Conservation (phyloP, 2,797 vertebrate genomes). For the Hephaestus fuliginosus region DNA sequence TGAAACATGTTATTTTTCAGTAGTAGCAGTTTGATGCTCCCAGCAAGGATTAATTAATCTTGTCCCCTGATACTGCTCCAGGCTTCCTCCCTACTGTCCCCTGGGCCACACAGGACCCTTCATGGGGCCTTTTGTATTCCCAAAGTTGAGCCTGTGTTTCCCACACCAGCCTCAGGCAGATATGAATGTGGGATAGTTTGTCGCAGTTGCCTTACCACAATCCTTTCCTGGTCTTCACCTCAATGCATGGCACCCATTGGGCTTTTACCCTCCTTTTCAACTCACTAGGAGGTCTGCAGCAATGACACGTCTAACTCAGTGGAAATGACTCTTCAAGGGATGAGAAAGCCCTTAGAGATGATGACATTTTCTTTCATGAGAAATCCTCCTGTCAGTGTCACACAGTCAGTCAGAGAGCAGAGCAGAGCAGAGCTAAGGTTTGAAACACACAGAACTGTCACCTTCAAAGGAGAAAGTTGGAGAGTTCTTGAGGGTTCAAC, state of each 20-base stretch:
- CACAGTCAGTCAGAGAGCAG: conserved; percentile 55
- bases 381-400: conserved; percentile 60
- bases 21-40: conserved; percentile 42
- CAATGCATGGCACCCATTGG: conserved; percentile 37
- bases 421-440: conserved; percentile 41
- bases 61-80: conserved; percentile 21
- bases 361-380: conserved; percentile 64
- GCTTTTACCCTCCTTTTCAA: conserved; percentile 69
- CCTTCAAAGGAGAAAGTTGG: conserved; percentile 65
- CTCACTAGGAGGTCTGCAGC: conserved; percentile 60
- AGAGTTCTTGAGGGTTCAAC: conserved; percentile 37
- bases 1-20: conserved; percentile 34
- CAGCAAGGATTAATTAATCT: conserved; percentile 46
- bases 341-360: conserved; percentile 58
- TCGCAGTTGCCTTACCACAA: conserved; percentile 37
- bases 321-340: conserved; percentile 74
- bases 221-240: conserved; percentile 49
- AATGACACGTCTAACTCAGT: conserved; percentile 66
- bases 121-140: conserved; percentile 27
- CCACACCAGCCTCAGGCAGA: conserved; percentile 34
- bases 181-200: conserved; percentile 17
- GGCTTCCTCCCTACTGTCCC: conserved; percentile 10
- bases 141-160: conserved; percentile 35
- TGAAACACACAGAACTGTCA: conserved; percentile 48
- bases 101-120: conserved; percentile 13